Evolutionary conservation across 2,113 vertebrate genomes (phyloP), one percentile per base, ranked within the genome.

Genomic region (Philantomba maxwellii): DNA sequence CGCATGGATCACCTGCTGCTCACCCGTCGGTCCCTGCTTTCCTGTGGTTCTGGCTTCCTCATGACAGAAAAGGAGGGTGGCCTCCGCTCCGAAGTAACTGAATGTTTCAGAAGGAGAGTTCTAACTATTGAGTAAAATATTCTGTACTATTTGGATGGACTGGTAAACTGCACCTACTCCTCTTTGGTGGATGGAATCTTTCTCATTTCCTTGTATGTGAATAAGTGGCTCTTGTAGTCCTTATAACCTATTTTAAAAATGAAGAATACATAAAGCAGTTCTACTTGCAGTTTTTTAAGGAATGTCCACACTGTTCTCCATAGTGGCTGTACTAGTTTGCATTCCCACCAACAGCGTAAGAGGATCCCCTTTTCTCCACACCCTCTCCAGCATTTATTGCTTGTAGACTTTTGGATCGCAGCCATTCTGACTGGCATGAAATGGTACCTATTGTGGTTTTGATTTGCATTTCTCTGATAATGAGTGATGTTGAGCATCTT

Each of bases 1-100:
- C 94, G 96, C 96, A 95, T 97, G 97, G 95, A 78, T 96, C 94
- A 97, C 98, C 97, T 98, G 97, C 96, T 94, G 91, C 90, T 90
- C 77, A 87, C 88, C 81, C 92, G 43, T 53, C 78, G 77, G 57
- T 55, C 55, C 53, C 90, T 70, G 83, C 57, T 58, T 95, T 87
- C 91, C 88, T n/a, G 70, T 91, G 94, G 94, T 83, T 95, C 84
- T 91, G n/a, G 83, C 33, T 85, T 97, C 73, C 70, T 83, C 60
- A 16, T 6, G 43, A 62, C 83, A 88, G n/a, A 23, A 82, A 33
- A 83, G 33, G 51, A 83, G 92, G 80, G 78, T 91, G 57, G 88
- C 86, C 62, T 95, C 53, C 10, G 51, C 77, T 96, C 62, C 0
- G 2, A 95, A 86, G 88, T 94, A 94, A 96, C 39, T 15, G 47